A percentile compares a stretch with the other conserved stretches of the same genome.
Conservation (phyloP, 2,888 invertebrate genomes). For the Agrenia bidenticulata region DNA sequence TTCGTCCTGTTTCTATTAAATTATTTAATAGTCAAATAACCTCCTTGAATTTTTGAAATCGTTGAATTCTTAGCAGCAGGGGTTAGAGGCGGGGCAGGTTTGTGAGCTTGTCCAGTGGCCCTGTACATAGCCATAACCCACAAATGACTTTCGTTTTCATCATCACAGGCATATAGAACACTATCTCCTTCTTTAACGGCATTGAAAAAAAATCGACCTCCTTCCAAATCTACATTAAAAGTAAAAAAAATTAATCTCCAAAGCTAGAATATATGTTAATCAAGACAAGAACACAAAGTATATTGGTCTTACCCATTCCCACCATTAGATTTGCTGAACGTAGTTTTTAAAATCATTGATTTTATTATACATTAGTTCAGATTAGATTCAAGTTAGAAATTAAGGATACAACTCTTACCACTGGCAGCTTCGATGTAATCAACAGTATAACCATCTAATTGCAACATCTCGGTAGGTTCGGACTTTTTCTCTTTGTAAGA, state of each 20-base stretch:
- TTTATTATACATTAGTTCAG: no score
- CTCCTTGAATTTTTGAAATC: slow-evolving; percentile 86
- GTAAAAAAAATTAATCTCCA: background rate
- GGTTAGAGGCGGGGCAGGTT: slow-evolving; percentile 91
- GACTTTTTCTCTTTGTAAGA: slow-evolving; percentile 99
- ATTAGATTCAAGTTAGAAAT: slow-evolving; percentile 18
- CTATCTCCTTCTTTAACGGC: slow-evolving; percentile 98
- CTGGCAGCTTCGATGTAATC: slow-evolving; percentile 97
- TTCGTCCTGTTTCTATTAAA: background rate
- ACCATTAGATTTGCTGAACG: slow-evolving; percentile 89
- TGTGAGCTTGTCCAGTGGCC: slow-evolving; percentile 99
- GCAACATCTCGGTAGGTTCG: slow-evolving; percentile 99
- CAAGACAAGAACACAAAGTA: no score
- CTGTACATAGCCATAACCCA: slow-evolving; percentile 99
- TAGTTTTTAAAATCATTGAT: no score
- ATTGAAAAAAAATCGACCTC: slow-evolving; percentile 94
- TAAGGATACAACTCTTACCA: slow-evolving; percentile 64
- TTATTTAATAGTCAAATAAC: slow-evolving; percentile 59
- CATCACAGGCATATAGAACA: slow-evolving; percentile 91
- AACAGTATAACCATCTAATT: slow-evolving; percentile 97
- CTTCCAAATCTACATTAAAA: slow-evolving; percentile 72
- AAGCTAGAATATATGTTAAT: no score
- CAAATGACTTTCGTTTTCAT: slow-evolving; percentile 95
- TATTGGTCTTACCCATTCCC: slow-evolving; percentile 75
- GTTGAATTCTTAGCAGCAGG: slow-evolving; percentile 80